phyloP scores from a whole-genome alignment of 2,113 vertebrate species.

The Clarias batrachus region DNA sequence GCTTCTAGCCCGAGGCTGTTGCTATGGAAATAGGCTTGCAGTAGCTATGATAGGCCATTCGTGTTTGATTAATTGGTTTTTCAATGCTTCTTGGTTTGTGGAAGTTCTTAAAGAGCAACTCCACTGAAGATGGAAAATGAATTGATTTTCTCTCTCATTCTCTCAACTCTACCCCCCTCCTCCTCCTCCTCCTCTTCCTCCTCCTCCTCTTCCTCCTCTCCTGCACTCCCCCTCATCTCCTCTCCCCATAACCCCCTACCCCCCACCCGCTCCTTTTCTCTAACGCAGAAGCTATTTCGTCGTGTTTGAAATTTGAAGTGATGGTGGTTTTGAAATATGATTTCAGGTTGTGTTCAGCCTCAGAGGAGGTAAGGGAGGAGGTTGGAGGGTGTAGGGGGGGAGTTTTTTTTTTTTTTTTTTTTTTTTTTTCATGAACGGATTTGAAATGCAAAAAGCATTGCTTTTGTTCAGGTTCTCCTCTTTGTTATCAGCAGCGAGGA shows the following conservation, averaged over 20 bases:
- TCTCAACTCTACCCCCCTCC: slow-evolving; percentile 21
- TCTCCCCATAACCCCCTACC: background rate
- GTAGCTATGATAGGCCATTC: slow-evolving; percentile 78
- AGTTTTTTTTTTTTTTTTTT: background rate
- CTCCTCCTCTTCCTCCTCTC: background rate
- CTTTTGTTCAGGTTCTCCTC: slow-evolving; percentile 67
- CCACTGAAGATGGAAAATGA: slow-evolving; percentile 76
- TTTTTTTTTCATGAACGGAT: slow-evolving; percentile 56
- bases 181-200: slow-evolving; percentile 42
- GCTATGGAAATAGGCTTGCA: slow-evolving; percentile 77
- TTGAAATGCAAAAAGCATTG: slow-evolving; percentile 72
- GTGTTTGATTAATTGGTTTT: slow-evolving; percentile 83
- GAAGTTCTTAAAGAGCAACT: slow-evolving; percentile 76
- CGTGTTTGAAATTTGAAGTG: slow-evolving; percentile 67
- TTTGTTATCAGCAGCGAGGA: slow-evolving; percentile 67
- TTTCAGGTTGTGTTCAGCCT: slow-evolving; percentile 65
- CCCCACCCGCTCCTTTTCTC: background rate
- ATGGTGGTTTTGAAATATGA: slow-evolving; percentile 72
- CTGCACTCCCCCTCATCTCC: slow-evolving; percentile 19
- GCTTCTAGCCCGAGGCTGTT: slow-evolving; percentile 73
- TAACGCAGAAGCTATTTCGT: slow-evolving; percentile 60
- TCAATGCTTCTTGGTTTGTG: slow-evolving; percentile 76
- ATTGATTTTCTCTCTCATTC: slow-evolving; percentile 70
- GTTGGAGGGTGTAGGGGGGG: background rate
- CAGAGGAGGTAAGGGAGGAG: slow-evolving; percentile 50